phyloP scores from a whole-genome alignment of 1,140 invertebrate species.

The Geopemphigus sp. region DNA sequence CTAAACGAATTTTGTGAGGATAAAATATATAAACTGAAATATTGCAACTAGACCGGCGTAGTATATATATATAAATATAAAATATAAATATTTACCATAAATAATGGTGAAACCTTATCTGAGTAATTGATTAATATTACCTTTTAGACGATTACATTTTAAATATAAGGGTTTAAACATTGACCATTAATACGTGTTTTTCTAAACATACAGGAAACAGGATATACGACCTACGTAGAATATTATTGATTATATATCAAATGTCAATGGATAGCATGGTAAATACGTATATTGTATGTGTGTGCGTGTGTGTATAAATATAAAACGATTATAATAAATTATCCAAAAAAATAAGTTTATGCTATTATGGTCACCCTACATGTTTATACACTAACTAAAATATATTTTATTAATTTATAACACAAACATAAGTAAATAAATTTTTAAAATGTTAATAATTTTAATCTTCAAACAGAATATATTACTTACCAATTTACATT shows the following conservation, averaged over 20 bases:
- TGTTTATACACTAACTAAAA: no score
- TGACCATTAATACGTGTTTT: neutral
- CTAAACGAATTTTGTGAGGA: neutral
- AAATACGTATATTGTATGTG: neutral
- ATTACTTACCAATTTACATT: no score
- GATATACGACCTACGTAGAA: slow-evolving; percentile 21
- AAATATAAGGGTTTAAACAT: neutral
- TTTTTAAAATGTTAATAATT: no score
- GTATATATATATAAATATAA: neutral
- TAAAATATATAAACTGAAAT: neutral
- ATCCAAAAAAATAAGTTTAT: no score
- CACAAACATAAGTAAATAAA: no score
- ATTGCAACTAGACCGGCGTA: neutral
- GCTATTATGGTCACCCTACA: no score
- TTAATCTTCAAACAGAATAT: no score
- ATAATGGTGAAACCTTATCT: no score
- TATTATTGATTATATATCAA: slow-evolving; percentile 1
- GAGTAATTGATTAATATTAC: neutral
- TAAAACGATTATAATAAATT: no score
- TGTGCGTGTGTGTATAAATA: neutral
- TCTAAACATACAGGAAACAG: slow-evolving; percentile 12
- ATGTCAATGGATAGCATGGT: neutral
- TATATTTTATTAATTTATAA: no score
- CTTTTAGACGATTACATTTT: neutral
- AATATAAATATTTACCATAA: neutral